Base-by-base conservation (phyloP, 2,888 invertebrate genomes). In the Hyppa rectilinea region DNA sequence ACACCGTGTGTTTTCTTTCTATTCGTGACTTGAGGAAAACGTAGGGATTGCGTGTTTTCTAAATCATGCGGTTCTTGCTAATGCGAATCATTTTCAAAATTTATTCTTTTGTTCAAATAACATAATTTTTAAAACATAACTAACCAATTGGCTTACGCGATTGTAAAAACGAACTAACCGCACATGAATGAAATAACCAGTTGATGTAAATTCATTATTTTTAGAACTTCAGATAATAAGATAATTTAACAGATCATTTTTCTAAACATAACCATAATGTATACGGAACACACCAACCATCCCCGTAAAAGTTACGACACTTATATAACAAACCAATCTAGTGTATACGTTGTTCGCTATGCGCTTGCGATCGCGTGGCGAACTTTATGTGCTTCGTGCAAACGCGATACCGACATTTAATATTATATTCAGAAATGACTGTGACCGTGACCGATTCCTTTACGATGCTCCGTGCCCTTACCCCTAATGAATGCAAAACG, bases 301-400 rank as follows among this genome's bases (percentile, higher is more conserved):
- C 2, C 12, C 7, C 56, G 77, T 72, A 45, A 68, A 69, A 68
- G 40, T 64, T 31, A 52, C n/a, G 9, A 12, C n/a, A 55, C 52
- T 53, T 47, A 60, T 43, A 29, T 52, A 64, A 55, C n/a, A 68
- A 59, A 71, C 68, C 61, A 61, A 59, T 62, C 7, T 62, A 68
- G 52, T 55, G 43, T 56, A 52, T 61, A 76, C 61, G 66, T 67
- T 34, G 55, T 31, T 56, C 20, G 65, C 59, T 63, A 43, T 67
- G 80, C 68, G 67, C 81, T 79, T 68, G 83, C 84, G 73, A 72
- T 77, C 49, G 76, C 71, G 75, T 78, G 75, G 79, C 75, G 73
- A 83, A 81, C 59, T 83, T 75, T 53, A 74, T 67, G 69, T 62
- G 26, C 23, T 78, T 66, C 71, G 78, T 83, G 76, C 61, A 60